Percentiles rank a stretch among this genome's conserved stretches.
These are phyloP conservation scores for Labroides dimidiatus DNA, from an alignment of 2,797 vertebrate genomes.

Conservation along the genomic window DNA sequence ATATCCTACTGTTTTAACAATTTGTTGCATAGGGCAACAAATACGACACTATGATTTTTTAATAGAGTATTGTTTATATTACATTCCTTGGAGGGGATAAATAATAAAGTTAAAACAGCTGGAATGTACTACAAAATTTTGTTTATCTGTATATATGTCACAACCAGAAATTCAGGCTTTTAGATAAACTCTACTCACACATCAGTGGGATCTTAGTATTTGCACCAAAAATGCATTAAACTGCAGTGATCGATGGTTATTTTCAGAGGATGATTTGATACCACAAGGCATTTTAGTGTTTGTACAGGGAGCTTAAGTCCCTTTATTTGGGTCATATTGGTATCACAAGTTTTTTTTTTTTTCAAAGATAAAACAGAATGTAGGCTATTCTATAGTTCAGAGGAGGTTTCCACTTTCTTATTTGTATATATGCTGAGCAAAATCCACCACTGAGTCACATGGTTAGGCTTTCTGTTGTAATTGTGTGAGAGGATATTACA, in stretches of 20 bases:
- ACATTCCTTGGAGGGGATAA: no score
- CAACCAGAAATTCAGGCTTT: no score
- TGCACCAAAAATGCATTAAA: not conserved
- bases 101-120: no score
- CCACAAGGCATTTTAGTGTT: not conserved
- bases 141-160: no score
- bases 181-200: no score
- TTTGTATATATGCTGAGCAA: not conserved
- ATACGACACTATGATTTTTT: no score
- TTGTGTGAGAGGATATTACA: constrained; percentile 29
- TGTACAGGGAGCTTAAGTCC: not conserved
- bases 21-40: no score
- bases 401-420: not conserved
- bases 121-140: no score
- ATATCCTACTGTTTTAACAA: no score
- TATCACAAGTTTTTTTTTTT: not conserved
- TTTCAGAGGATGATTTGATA: not conserved
- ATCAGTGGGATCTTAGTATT: no score
- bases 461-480: not conserved
- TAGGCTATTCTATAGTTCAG: not conserved
- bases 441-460: constrained; percentile 3
- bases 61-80: no score
- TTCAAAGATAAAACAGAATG: not conserved
- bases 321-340: not conserved
- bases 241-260: not conserved